Base-by-base conservation (phyloP, 2,113 vertebrate species). In the Amia ocellicauda region DNA sequence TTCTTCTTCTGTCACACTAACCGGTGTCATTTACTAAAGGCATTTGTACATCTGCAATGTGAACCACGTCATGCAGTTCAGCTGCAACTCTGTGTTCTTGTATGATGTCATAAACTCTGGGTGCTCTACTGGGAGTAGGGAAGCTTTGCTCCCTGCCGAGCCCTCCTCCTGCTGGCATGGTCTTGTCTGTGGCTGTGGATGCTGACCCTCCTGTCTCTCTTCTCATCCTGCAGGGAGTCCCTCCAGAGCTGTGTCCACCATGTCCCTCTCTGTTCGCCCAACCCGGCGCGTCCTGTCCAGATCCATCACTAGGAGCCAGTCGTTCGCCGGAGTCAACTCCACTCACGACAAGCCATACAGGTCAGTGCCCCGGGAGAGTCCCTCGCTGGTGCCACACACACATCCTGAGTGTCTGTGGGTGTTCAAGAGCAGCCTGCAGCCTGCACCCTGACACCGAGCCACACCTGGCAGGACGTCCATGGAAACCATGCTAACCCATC, bases 261-360 rank as follows among this genome's bases (percentile, higher is more conserved):
- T 98, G 95, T 97, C 95, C 5, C 93, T 99, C 73, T 95, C 95
- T 1, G 89, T 88, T 80, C 91, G 92, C 62, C 94, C 94, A 0
- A 83, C 90, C 75, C 92, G 92, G 73, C 90, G 90, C 61, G 80
- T 88, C 75, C 80, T 89, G 47, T 79, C 87, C 74, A 86, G 83
- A 79, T 88, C 89, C 85, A 92, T 98, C 89, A 94, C 73, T 95
- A 98, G 96, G 81, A 98, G 95, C 83, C 94, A 98, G 81, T 97
- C 95, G 64, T 98, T 97, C 13, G 93, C 93, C 3, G 96, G 95
- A 63, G 93, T 97, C 80, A 95, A 96, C 85, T 89, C 89, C 85
- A 89, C 89, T 14, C 83, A 89, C 60, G 92, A 97, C 72, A 93
- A 91, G 68, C 74, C 86, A 23, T 92, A 90, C 86, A 93, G 94